Evolutionary conservation across 2,113 vertebrate species (phyloP).

Genomic region (Bettongia penicillata): DNA sequence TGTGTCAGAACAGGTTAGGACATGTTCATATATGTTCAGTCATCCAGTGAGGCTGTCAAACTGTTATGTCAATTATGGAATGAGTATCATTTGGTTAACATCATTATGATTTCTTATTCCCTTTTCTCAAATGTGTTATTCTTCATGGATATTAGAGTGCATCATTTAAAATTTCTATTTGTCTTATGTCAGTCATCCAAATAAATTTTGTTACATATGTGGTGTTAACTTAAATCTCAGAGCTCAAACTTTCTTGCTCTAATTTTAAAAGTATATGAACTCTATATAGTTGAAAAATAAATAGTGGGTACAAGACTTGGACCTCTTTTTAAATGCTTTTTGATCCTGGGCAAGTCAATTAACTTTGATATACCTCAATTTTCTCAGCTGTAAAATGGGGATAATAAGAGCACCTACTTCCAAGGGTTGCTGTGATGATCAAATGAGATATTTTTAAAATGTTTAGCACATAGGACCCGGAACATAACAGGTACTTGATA

Average conservation of each 20-base stretch:
- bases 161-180: not conserved
- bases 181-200: not conserved
- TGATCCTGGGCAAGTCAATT: not conserved
- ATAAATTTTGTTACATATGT: not conserved
- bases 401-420: not conserved
- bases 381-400: not conserved
- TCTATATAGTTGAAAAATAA: not conserved
- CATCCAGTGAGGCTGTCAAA: not conserved
- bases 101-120: not conserved
- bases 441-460: not conserved
- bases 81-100: not conserved
- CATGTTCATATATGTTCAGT: not conserved
- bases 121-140: not conserved
- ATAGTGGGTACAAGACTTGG: not conserved
- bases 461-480: not conserved
- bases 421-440: not conserved
- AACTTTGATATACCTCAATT: not conserved
- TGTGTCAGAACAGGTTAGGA: not conserved
- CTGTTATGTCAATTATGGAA: not conserved
- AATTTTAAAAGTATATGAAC: not conserved
- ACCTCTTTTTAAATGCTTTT: not conserved
- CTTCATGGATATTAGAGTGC: not conserved
- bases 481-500: not conserved
- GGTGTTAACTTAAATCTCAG: not conserved
- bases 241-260: not conserved